Evolutionary conservation across 2,113 vertebrate genomes (phyloP), one percentile per base, ranked within the genome.

Genomic region (Amphiprion percula): DNA sequence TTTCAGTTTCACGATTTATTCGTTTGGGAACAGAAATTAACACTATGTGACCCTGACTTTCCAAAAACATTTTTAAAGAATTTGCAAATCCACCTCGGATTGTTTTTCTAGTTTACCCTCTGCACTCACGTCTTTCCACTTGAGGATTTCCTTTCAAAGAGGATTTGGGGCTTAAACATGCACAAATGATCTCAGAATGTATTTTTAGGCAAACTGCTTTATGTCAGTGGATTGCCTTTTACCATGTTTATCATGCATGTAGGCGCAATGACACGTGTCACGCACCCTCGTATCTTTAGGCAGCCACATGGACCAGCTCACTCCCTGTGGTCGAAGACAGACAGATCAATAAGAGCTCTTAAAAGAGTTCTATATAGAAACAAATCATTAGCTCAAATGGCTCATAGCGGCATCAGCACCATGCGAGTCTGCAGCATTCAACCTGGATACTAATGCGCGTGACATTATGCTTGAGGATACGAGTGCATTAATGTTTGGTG

Each of bases 141-240:
- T 11, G 49, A 73, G 66, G 55, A 79, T 89, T 82, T 84, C 8
- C 86, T 58, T 23, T 74, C 24, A 84, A 85, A 90, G 85, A 91
- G 68, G 85, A 89, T 91, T 90, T 89, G 30, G 12, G 63, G 79
- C 70, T 81, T 89, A 79, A 85, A 82, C 62, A 2, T 68, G 54
- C 53, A 71, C 64, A 53, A 63, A 71, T 79, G 54, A 75, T 72
- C 54, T 74, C 37, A 66, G 28, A 82, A 68, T 37, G 23, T 41
- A 56, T 69, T 88, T 77, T 77, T 37, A 77, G 14, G 11, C 39
- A 15, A 28, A 5, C 33, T 37, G 33, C 53, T 77, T 17, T n/a
- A 0, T n/a, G 28, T 10, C 23, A n/a, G 17, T 30, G 12, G 4
- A 26, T 73, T 74, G 47, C 26, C 68, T 58, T 64, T 76, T 68